Evolutionary conservation across 2,797 vertebrate genomes (phyloP), one percentile per base, ranked within the genome.

Genomic region (Poliocrania exsul): DNA sequence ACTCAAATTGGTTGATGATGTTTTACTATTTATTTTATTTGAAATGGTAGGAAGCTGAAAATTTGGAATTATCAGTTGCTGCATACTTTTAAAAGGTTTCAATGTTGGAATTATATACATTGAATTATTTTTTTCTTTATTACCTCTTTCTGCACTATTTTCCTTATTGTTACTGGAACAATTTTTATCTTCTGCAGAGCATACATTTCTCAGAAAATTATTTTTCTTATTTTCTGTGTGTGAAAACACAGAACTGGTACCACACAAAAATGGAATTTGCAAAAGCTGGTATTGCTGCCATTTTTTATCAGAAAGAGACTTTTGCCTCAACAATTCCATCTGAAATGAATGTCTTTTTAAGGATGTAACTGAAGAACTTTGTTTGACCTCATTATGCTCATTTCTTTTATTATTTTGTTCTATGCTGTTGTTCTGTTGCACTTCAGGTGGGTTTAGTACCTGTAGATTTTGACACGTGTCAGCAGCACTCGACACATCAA

Each of bases 11-110:
- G 60, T 26, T 69, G 84, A 85, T 72, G 82, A 19, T 37, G 75
- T 47, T 83, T 90, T 69, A 19, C 17, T 90, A 47, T 75, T 95
- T 49, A 84, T 81, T 82, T 84, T 92, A 16, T 66, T 66, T 92
- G 91, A 92, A 92, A 95, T 42, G 24, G n/a, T 70, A n/a, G 67
- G n/a, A 93, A 83, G 44, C 9, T 53, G 73, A 81, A 96, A 96
- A 71, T 24, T 71, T n/a, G 90, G 96, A 11, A 96, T 92, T 94
- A 95, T 33, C n/a, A 87, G 65, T 20, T 50, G 47, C 33, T 37
- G 49, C 19, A 95, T 26, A 20, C 10, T 92, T 86, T 37, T 95
- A 62, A 95, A 92, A 61, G 60, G 69, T 50, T 92, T 96, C 61
- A 93, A 16, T 56, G 33, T 38, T 80, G 6, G 81, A 65, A 81